A percentile compares a stretch with the other conserved stretches of the same genome.
Evolutionary conservation across 2,888 invertebrate species (phyloP).

Genomic region (Resseliella maxima): DNA sequence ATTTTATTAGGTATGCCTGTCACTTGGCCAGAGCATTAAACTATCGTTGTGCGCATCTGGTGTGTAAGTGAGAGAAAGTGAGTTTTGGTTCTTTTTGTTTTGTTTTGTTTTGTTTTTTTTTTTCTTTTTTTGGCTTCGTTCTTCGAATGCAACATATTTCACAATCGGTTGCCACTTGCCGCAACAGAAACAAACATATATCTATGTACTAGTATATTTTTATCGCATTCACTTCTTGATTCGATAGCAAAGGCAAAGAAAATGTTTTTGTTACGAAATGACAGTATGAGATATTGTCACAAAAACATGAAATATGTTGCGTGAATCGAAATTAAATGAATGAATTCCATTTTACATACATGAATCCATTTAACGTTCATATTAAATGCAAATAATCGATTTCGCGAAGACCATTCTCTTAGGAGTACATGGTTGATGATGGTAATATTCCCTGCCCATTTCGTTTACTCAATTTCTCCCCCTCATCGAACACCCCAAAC

Average conservation of each 20-base stretch:
- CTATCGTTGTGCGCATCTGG: conserved; percentile 9
- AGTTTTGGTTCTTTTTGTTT: too few species aligned
- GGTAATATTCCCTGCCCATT: too few species aligned
- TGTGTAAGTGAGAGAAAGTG: background rate
- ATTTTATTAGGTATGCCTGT: conserved; percentile 38
- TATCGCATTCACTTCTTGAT: too few species aligned
- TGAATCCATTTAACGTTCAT: background rate
- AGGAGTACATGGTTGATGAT: background rate
- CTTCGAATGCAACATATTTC: background rate
- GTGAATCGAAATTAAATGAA: background rate
- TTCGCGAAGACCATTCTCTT: background rate
- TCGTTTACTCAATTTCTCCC: too few species aligned
- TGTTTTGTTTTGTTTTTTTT: background rate
- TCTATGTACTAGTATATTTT: too few species aligned
- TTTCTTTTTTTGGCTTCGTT: too few species aligned
- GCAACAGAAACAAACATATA: too few species aligned
- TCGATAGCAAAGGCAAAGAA: background rate
- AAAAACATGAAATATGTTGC: background rate
- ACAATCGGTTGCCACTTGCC: background rate
- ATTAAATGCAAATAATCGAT: conserved; percentile 17
- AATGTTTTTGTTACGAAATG: background rate
- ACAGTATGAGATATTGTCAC: background rate
- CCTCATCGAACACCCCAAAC: background rate
- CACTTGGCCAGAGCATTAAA: background rate
- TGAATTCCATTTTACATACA: background rate